These are phyloP conservation scores for Solenodon paradoxus DNA, from an alignment of 2,113 vertebrate species.

Conservation along the genomic window DNA sequence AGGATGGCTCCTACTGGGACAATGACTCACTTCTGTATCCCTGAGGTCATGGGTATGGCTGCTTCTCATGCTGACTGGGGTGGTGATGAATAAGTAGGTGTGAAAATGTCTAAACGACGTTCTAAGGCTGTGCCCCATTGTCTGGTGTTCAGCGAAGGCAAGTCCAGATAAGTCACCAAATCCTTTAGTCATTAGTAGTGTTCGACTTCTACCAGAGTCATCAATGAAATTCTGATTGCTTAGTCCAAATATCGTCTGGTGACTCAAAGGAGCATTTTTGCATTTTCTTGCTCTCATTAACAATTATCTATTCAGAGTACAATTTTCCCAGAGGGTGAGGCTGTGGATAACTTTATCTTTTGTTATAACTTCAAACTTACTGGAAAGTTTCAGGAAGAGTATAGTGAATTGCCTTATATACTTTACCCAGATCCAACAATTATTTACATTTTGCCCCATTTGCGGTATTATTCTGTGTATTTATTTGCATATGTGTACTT, in stretches of 20 bases:
- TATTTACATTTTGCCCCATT: not conserved
- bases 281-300: not conserved
- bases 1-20: not conserved
- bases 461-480: not conserved
- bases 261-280: not conserved
- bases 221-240: not conserved
- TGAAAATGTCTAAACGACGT: not conserved
- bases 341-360: not conserved
- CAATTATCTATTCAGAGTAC: not conserved
- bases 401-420: not conserved
- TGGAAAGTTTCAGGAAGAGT: not conserved
- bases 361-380: not conserved
- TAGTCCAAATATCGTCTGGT: not conserved
- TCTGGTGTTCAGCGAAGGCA: not conserved
- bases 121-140: not conserved
- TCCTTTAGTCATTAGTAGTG: not conserved
- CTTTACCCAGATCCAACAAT: not conserved
- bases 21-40: slow-evolving; percentile 4
- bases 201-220: not conserved
- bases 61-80: not conserved
- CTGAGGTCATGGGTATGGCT: not conserved
- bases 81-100: not conserved
- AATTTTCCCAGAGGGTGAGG: not conserved
- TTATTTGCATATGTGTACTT: not conserved
- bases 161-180: not conserved